Evolutionary conservation across 2,113 vertebrate species (phyloP), one percentile per base, ranked within the genome.

Genomic region (Oreochromis aureus): DNA sequence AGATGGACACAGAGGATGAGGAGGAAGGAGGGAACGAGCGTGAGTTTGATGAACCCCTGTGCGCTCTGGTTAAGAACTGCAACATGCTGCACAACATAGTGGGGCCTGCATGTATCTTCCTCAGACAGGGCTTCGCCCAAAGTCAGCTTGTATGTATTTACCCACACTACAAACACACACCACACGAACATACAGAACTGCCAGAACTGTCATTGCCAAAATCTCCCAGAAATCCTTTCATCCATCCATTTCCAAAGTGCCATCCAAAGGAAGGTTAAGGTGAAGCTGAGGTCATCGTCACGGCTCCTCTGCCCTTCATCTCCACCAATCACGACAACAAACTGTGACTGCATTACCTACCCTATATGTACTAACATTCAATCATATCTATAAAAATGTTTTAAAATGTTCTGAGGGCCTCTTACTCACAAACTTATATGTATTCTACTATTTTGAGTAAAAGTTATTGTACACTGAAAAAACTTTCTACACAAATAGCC

Each of bases 21-120:
- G 95, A 95, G 15, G 94, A 94, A 56, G 91, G 87, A 81, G 93
- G 86, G 51, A 89, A 73, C 8, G 91, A 94, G 56, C 90, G 69
- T 36, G 95, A 94, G 27, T 96, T 96, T 56, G 91, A 94, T 2
- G 96, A 95, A 59, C 96, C 96, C 1, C 86, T 97, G 76, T 95
- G 93, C 44, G 87, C 96, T 78, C 92, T 96, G 94, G 96, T 97
- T 88, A 94, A 96, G 94, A 97, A 97, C 95, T 96, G 96, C 93
- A 96, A 93, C 88, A 82, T 96, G 95, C 93, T 97, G 90, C 96
- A 96, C 90, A 89, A 96, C 94, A 94, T 97, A 87, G 95, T 97
- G 85, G 96, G 96, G 63, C 96, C 96, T 1, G 96, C 96, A 53
- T 97, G 96, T 91, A 91, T 97, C 94, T 97, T 97, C 93, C 96